These are phyloP conservation scores for Hyles lineata DNA, from an alignment of 2,888 invertebrate genomes.

Conservation along the genomic window DNA sequence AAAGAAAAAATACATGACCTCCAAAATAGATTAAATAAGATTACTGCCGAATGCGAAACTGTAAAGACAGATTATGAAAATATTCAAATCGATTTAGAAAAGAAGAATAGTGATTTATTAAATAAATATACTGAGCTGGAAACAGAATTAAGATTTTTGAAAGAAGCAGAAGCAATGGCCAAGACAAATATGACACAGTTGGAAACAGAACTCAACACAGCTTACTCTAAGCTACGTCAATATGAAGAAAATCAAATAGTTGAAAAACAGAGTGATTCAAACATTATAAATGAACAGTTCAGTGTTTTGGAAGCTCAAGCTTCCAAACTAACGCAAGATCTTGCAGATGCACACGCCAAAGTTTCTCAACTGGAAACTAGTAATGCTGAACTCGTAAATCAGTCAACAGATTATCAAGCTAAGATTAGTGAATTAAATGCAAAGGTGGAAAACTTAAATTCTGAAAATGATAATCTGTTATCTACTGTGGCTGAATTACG, in stretches of 20 bases:
- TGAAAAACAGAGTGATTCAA: constrained; percentile 40
- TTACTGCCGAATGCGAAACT: constrained; percentile 48
- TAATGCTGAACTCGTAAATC: constrained; percentile 52
- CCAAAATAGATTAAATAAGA: constrained; percentile 52
- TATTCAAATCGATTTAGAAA: constrained; percentile 51
- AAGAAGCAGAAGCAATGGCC: constrained; percentile 49
- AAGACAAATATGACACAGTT: constrained; percentile 51
- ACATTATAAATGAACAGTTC: constrained; percentile 52
- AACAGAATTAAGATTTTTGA: constrained; percentile 50
- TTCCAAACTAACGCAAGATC: constrained; percentile 53
- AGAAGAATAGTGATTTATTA: constrained; percentile 43
- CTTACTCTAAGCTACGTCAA: constrained; percentile 46
- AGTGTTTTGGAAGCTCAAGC: constrained; percentile 60
- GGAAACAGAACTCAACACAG: constrained; percentile 53
- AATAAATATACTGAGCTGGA: constrained; percentile 50
- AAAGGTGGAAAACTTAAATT: constrained; percentile 69
- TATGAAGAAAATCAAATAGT: constrained; percentile 47
- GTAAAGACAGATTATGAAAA: constrained; percentile 54
- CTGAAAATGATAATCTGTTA: constrained; percentile 74
- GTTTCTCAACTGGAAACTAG: constrained; percentile 61
- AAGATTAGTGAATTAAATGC: constrained; percentile 63
- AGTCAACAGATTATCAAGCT: constrained; percentile 50
- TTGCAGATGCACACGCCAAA: constrained; percentile 73
- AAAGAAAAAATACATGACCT: constrained; percentile 49
- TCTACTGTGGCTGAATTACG: constrained; percentile 77